Evolutionary conservation across 30 jellyfish, hydroid and myxozoan genomes (phyloP), one percentile per base, ranked within the genome.

Genomic region (Cassiopea xamachana): DNA sequence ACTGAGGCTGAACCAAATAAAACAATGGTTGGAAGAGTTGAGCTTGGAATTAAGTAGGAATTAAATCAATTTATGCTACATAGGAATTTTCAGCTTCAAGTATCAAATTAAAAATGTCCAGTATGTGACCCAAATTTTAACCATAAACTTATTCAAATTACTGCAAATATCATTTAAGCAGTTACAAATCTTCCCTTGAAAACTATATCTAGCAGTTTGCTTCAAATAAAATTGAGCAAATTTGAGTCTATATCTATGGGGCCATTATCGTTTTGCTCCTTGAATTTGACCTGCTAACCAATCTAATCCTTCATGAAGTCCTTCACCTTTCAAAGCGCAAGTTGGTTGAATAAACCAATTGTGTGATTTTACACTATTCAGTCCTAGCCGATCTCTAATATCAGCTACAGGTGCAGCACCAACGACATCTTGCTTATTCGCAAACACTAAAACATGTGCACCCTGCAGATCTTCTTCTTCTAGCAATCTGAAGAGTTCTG

Each of bases 301-400:
- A 69, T 95, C 99, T 47, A 95, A 78, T 18, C 99, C 99, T 80
- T 95, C 97, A 73, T 86, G 89, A 5, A 95, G 92, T 1, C 99
- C 99, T 82, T 95, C 99, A 10, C 99, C 99, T 85, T 95, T 95
- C 80, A 85, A 83, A 12, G 99, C 99, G 74, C 97, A 96, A 59
- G 99, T 73, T 10, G 99, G 99, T 51, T 95, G 99, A 27, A 95
- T 91, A 70, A 91, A 95, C 99, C 99, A 95, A 76, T 95, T 95
- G 67, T 95, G 99, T 18, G 96, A 48, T 49, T 96, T 71, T 2
- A 95, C 68, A 47, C 88, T 89, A 13, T 96, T 92, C 55, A 95
- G 80, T 46, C 98, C 98, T 12, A 95, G 91, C 59, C 82, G 81
- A 51, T 83, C 92, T 75, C 95, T 91, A 8, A 95, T 92, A 75